Percentiles rank a stretch among this genome's conserved stretches.
Conservation (phyloP, 2,113 vertebrate genomes). For the Potamarius usumacintae region DNA sequence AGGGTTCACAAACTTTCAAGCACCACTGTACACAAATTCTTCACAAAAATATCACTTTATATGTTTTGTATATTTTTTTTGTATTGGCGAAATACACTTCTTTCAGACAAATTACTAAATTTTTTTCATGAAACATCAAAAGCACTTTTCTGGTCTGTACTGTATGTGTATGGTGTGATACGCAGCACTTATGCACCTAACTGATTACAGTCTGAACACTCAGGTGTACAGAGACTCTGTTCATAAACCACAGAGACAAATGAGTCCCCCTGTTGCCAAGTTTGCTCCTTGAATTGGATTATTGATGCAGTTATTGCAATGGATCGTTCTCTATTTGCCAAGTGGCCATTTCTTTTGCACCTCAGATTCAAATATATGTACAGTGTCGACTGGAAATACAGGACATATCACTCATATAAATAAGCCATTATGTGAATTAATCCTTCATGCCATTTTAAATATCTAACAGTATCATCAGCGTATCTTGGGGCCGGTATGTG, state of each 20-base stretch:
- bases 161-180: neutral
- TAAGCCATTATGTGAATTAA: neutral
- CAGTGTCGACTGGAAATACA: neutral
- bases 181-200: constrained; percentile 2
- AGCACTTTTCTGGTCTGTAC: neutral
- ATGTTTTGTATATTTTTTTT: neutral
- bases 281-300: constrained; percentile 70
- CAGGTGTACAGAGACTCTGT: constrained; percentile 44
- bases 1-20: too few species aligned
- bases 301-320: constrained; percentile 64
- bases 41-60: neutral
- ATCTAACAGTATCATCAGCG: neutral
- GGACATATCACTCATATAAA: constrained; percentile 8
- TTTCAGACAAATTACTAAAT: neutral
- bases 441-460: neutral
- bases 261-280: constrained; percentile 67
- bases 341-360: constrained; percentile 61
- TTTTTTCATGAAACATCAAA: neutral
- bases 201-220: constrained; percentile 22
- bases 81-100: too few species aligned
- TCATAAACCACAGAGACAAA: constrained; percentile 74
- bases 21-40: neutral
- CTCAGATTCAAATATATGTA: constrained; percentile 46
- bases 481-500: neutral
- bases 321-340: constrained; percentile 71